phyloP scores from a whole-genome alignment of 2,888 invertebrate genomes.

The Harpagoxenus sublaevis region DNA sequence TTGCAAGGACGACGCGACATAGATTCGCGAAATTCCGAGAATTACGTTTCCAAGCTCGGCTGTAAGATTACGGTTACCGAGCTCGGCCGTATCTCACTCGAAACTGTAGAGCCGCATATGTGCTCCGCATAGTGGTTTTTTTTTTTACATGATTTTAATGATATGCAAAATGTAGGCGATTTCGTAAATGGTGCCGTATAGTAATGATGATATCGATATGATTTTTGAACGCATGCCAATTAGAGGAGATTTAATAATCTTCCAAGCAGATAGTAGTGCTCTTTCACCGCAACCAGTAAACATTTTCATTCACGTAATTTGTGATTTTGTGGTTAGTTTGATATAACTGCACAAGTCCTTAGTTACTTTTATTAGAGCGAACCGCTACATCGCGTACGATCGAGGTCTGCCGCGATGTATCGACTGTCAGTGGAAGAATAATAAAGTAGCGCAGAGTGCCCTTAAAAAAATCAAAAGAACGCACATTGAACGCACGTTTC shows the following conservation, averaged over 20 bases:
- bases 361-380: slow-evolving; percentile 78
- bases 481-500: slow-evolving; percentile 32
- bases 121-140: slow-evolving; percentile 57
- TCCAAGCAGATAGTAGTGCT: slow-evolving; percentile 85
- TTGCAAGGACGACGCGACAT: not conserved
- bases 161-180: slow-evolving; percentile 82
- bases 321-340: slow-evolving; percentile 84
- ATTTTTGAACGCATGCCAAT: slow-evolving; percentile 85
- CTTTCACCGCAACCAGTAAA: slow-evolving; percentile 85
- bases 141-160: slow-evolving; percentile 76
- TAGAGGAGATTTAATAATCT: slow-evolving; percentile 84
- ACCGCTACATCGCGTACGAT: slow-evolving; percentile 81
- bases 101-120: slow-evolving; percentile 58
- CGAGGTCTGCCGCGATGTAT: slow-evolving; percentile 81
- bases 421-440: slow-evolving; percentile 79
- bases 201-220: slow-evolving; percentile 70
- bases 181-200: slow-evolving; percentile 76
- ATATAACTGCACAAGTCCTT: slow-evolving; percentile 86
- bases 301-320: slow-evolving; percentile 75
- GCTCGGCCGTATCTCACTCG: slow-evolving; percentile 54
- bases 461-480: slow-evolving; percentile 87
- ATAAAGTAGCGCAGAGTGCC: slow-evolving; percentile 83
- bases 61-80: slow-evolving; percentile 28
- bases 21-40: not conserved
- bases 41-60: slow-evolving; percentile 13